Evolutionary conservation across 2,113 vertebrate genomes (phyloP).

Genomic region (Pseudonaja textilis): DNA sequence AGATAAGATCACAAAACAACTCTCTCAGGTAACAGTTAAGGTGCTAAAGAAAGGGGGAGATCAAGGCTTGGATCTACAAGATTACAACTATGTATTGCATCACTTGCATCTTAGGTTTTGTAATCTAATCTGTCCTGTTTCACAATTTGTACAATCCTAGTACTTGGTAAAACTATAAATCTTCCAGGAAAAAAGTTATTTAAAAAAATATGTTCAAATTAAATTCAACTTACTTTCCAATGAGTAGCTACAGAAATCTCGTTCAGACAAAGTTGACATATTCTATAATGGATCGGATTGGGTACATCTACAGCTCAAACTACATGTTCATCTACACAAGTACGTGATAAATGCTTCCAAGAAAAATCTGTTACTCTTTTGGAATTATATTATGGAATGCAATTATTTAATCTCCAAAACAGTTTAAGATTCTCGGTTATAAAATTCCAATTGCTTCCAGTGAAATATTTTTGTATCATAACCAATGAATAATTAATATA

Average conservation of each 20-base stretch:
- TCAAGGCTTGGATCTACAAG: background rate
- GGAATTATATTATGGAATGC: background rate
- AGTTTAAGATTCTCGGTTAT: background rate
- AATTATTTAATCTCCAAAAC: background rate
- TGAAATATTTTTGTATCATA: background rate
- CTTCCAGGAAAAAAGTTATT: conserved; percentile 37
- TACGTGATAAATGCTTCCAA: background rate
- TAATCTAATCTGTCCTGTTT: background rate
- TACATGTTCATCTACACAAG: background rate
- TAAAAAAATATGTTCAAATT: conserved; percentile 14
- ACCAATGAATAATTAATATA: background rate
- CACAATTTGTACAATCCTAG: background rate
- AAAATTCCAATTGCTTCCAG: background rate
- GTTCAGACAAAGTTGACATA: background rate
- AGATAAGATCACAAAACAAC: background rate
- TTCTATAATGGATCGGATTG: background rate
- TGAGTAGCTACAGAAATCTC: background rate
- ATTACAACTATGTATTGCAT: background rate
- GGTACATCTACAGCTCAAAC: background rate
- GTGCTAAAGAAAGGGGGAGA: background rate
- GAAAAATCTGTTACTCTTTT: conserved; percentile 6
- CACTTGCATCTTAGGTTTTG: too few species aligned
- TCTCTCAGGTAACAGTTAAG: background rate
- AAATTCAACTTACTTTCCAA: conserved; percentile 41
- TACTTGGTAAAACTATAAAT: conserved; percentile 52